Conservation (phyloP, 2,888 invertebrate genomes). For the Hedychridium roseum region DNA sequence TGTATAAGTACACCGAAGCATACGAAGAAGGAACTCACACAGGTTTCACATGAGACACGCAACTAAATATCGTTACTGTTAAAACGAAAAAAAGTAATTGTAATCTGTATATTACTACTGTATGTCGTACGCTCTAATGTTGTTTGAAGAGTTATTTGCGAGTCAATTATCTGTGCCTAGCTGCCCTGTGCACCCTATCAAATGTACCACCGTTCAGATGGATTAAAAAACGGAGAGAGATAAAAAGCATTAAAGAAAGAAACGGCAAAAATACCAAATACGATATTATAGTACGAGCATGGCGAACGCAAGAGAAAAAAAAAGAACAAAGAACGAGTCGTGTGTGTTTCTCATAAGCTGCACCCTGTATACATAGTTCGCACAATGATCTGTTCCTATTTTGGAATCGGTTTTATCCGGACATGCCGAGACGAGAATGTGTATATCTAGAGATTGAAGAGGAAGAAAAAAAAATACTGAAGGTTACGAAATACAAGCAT, state of each 20-base stretch:
- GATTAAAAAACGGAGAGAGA: conserved; percentile 38
- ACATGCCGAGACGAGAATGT: conserved; percentile 58
- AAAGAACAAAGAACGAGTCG: conserved; percentile 23
- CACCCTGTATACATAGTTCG: conserved; percentile 59
- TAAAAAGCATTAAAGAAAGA: conserved; percentile 35
- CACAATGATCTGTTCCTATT: conserved; percentile 60
- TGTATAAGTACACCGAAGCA: background rate
- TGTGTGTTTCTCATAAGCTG: conserved; percentile 51
- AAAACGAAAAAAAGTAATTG: conserved; percentile 40
- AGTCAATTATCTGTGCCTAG: conserved; percentile 73
- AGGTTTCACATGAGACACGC: background rate
- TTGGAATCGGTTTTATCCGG: conserved; percentile 57
- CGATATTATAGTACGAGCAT: too few species aligned
- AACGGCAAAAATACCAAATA: conserved; percentile 34
- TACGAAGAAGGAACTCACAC: background rate
- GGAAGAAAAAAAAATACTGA: conserved; percentile 34
- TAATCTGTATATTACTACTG: conserved; percentile 61
- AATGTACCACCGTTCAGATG: conserved; percentile 62
- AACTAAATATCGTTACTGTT: conserved; percentile 3
- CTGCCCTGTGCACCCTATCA: conserved; percentile 64
- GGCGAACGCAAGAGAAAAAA: conserved; percentile 18
- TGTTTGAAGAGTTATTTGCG: conserved; percentile 68
- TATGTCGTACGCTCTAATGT: conserved; percentile 65
- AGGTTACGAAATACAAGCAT: conserved; percentile 44
- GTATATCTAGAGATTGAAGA: conserved; percentile 46